Conservation (phyloP, 2,113 vertebrate genomes). For the Microtus pennsylvanicus region DNA sequence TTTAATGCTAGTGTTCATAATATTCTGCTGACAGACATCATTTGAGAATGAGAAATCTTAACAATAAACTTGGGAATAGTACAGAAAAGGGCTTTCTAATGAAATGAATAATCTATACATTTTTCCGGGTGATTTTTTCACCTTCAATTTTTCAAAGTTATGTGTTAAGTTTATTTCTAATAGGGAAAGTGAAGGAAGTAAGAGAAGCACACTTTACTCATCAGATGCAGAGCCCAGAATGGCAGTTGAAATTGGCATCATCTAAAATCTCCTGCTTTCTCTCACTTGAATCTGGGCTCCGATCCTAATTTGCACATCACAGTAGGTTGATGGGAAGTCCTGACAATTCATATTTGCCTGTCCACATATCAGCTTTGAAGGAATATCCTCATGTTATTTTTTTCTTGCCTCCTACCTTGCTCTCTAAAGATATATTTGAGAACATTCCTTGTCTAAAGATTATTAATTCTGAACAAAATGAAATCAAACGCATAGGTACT, state of each 20-base stretch:
- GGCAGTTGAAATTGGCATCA: slow-evolving; percentile 39
- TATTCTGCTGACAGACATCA: not conserved
- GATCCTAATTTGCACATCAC: slow-evolving; percentile 44
- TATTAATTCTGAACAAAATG: not conserved
- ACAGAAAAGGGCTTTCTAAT: slow-evolving; percentile 7
- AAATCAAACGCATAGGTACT: slow-evolving; percentile 17
- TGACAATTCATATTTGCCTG: slow-evolving; percentile 46
- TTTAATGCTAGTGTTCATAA: slow-evolving; percentile 55
- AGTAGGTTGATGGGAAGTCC: not conserved
- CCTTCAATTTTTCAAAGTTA: slow-evolving; percentile 28
- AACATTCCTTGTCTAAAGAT: not conserved
- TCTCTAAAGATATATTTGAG: slow-evolving; percentile 45
- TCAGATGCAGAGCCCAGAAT: not conserved
- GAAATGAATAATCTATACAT: slow-evolving; percentile 31
- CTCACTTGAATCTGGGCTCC: slow-evolving; percentile 20
- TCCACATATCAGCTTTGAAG: slow-evolving; percentile 36
- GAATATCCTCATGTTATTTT: slow-evolving; percentile 46
- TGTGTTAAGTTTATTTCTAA: slow-evolving; percentile 52
- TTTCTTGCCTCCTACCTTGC: not conserved
- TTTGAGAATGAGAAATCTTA: not conserved
- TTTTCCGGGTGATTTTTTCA: not conserved
- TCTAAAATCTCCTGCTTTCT: slow-evolving; percentile 51
- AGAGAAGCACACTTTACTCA: slow-evolving; percentile 3
- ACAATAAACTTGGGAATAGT: not conserved
- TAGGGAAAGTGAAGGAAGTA: not conserved